A percentile compares a stretch with the other conserved stretches of the same genome.
These are phyloP conservation scores for Buceros bicornis DNA, from an alignment of 2,797 vertebrate genomes.

Conservation along the genomic window DNA sequence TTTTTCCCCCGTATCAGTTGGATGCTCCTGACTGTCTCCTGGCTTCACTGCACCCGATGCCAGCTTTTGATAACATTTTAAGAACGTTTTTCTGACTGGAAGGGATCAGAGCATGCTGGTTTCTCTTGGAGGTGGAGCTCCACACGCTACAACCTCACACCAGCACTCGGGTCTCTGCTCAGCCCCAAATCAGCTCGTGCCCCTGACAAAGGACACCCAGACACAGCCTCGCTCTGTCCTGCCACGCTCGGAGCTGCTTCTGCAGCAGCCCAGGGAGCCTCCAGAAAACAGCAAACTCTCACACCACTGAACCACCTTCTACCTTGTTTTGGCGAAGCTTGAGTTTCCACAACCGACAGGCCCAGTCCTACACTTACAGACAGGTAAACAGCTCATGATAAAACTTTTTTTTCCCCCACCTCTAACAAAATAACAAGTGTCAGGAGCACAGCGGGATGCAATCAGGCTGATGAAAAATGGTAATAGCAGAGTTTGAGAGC, in stretches of 20 bases:
- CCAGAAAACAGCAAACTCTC: background rate
- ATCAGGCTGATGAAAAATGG: background rate
- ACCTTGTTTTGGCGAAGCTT: background rate
- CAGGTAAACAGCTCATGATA: background rate
- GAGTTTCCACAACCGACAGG: background rate
- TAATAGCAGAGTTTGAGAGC: background rate
- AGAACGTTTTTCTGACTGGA: background rate
- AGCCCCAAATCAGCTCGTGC: background rate
- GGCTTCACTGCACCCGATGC: no score
- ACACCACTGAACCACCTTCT: background rate
- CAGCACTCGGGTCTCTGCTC: background rate
- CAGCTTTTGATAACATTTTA: background rate
- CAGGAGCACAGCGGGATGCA: background rate
- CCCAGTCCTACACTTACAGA: background rate
- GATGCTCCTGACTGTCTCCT: background rate
- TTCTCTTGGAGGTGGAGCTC: no score
- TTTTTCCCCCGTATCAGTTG: no score
- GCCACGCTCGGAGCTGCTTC: fast-evolving
- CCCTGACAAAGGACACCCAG: background rate
- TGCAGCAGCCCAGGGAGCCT: background rate
- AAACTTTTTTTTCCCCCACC: fast-evolving
- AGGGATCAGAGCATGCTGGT: fast-evolving
- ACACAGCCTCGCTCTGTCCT: background rate
- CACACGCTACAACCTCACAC: background rate
- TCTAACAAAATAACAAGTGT: background rate